phyloP scores from a whole-genome alignment of 2,113 vertebrate genomes.

The Oreotrochilus melanogaster region DNA sequence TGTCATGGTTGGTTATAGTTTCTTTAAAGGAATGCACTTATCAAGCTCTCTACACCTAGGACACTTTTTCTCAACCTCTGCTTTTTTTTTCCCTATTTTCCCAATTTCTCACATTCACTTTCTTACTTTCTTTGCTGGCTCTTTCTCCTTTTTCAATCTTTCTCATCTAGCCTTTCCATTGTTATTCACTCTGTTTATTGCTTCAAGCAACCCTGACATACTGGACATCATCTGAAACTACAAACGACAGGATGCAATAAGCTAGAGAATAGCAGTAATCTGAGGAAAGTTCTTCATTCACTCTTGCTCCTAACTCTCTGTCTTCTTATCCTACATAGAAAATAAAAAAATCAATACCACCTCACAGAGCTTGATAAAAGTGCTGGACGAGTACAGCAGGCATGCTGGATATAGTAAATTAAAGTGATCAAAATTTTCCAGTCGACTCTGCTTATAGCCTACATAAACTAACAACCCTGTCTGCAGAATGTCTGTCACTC shows the following conservation, averaged over 20 bases:
- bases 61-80: slow-evolving; percentile 63
- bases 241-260: slow-evolving; percentile 99
- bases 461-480: slow-evolving; percentile 95
- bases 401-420: slow-evolving; percentile 96
- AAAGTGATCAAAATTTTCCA: slow-evolving; percentile 99
- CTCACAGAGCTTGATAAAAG: slow-evolving; percentile 96
- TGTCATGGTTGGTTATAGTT: slow-evolving; percentile 43
- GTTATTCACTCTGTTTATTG: slow-evolving; percentile 94
- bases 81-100: slow-evolving; percentile 16
- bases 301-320: slow-evolving; percentile 96
- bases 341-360: slow-evolving; percentile 99
- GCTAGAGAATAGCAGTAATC: slow-evolving; percentile 95
- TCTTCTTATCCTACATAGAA: slow-evolving; percentile 99
- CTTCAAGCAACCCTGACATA: slow-evolving; percentile 90
- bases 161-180: slow-evolving; percentile 85
- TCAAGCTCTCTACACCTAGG: slow-evolving; percentile 31
- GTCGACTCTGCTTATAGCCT: slow-evolving; percentile 90
- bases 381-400: slow-evolving; percentile 87
- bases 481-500: slow-evolving; percentile 88
- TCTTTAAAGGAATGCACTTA: slow-evolving; percentile 51
- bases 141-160: slow-evolving; percentile 79
- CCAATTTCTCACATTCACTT: slow-evolving; percentile 70
- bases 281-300: slow-evolving; percentile 98
- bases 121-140: slow-evolving; percentile 76
- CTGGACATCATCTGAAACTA: slow-evolving; percentile 97